A percentile compares a stretch with the other conserved stretches of the same genome.
Evolutionary conservation across 2,797 vertebrate genomes (phyloP).

Genomic region (Carapus acus): DNA sequence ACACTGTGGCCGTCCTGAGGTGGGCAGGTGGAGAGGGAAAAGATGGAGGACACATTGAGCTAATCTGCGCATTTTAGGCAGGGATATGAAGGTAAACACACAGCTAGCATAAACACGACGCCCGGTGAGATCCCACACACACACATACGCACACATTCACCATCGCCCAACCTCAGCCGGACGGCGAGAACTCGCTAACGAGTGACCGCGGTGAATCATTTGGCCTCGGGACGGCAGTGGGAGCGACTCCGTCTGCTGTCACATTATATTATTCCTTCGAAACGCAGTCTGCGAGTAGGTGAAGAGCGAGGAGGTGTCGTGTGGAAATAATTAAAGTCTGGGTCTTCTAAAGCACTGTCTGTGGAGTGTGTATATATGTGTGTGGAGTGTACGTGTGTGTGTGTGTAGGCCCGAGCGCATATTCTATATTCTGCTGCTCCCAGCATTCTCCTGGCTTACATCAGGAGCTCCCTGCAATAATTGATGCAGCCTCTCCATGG

Average conservation of each 20-base stretch:
- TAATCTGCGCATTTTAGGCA: no score
- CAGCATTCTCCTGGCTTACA: conserved; percentile 41
- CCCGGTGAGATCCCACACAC: no score
- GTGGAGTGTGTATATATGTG: no score
- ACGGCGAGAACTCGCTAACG: conserved; percentile 50
- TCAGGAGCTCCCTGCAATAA: conserved; percentile 64
- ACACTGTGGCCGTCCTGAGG: conserved; percentile 83
- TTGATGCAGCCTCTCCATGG: conserved; percentile 75
- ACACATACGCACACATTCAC: no score
- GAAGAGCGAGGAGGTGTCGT: neutral
- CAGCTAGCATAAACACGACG: no score
- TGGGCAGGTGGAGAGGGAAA: conserved; percentile 10
- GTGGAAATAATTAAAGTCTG: no score
- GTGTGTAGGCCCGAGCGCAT: no score
- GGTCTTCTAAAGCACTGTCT: no score
- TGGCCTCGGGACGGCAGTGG: conserved; percentile 42
- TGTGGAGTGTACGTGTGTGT: no score
- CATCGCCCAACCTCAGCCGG: conserved; percentile 52
- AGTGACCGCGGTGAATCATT: conserved; percentile 49
- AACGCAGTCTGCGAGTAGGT: neutral
- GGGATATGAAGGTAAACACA: no score
- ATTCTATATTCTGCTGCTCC: conserved; percentile 15
- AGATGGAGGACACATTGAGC: no score
- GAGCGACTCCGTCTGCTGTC: conserved; percentile 33
- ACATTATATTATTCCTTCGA: conserved; percentile 11